Percentiles rank a stretch among this genome's conserved stretches.
These are phyloP conservation scores for Hymenochirus boettgeri DNA, from an alignment of 2,113 vertebrate genomes.

Conservation along the genomic window DNA sequence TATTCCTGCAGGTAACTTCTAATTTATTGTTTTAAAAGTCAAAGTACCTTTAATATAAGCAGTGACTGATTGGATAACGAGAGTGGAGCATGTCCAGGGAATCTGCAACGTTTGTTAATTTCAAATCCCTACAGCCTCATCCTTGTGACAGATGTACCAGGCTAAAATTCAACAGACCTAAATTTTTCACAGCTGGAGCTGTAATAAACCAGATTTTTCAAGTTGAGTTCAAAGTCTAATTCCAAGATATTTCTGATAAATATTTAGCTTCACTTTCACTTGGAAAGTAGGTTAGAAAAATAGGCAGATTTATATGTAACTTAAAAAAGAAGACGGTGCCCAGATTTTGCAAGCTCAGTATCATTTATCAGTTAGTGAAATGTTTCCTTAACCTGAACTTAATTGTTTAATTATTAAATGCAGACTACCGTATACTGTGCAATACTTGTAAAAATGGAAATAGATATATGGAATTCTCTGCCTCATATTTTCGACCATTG, in stretches of 20 bases:
- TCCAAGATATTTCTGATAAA: conserved; percentile 28
- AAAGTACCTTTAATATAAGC: conserved; percentile 15
- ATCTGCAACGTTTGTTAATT: conserved; percentile 34
- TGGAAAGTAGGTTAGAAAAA: not conserved
- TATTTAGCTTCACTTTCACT: not conserved
- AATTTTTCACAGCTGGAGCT: conserved; percentile 36
- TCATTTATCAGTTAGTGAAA: not conserved
- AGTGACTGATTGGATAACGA: conserved; percentile 21
- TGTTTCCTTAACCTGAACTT: not conserved
- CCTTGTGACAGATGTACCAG: conserved; percentile 33
- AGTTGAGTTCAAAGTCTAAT: conserved; percentile 32
- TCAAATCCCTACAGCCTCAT: conserved; percentile 33
- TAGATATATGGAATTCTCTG: not conserved
- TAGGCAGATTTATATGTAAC: not conserved
- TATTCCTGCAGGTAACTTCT: no score
- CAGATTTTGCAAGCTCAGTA: not conserved
- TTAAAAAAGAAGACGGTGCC: not conserved
- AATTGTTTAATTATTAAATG: no score
- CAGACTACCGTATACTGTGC: not conserved
- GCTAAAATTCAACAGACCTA: conserved; percentile 26
- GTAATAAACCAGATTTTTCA: conserved; percentile 27
- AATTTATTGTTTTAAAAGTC: not conserved
- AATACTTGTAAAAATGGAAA: not conserved
- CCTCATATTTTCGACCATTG: no score
- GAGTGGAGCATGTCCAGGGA: conserved; percentile 9